Conservation (phyloP, 2,888 invertebrate genomes). For the Drosophila atroscutellata region DNA sequence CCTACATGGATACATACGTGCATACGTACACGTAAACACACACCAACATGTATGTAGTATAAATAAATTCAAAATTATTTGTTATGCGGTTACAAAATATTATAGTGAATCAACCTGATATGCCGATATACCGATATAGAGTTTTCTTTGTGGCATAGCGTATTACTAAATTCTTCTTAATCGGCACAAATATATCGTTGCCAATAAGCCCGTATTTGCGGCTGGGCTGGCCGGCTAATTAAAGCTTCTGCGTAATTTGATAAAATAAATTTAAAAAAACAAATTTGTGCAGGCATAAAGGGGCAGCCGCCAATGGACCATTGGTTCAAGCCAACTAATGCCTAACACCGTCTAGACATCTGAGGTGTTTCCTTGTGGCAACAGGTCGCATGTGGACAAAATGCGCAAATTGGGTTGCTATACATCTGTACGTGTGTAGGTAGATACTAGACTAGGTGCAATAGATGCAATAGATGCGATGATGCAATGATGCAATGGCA, state of each 20-base stretch:
- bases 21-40: neutral
- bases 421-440: neutral
- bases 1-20: neutral
- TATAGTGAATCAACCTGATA: conserved; percentile 28
- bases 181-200: neutral
- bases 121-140: conserved; percentile 19
- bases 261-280: conserved; percentile 35
- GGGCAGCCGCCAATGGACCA: neutral
- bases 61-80: conserved; percentile 30
- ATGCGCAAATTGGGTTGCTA: conserved; percentile 21
- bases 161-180: neutral
- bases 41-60: neutral
- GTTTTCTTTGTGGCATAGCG: conserved; percentile 1
- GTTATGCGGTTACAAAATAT: conserved; percentile 18
- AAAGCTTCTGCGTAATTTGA: conserved; percentile 48
- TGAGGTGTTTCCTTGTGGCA: conserved; percentile 13
- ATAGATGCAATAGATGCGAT: neutral
- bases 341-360: conserved; percentile 34
- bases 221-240: conserved; percentile 32
- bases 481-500: too few species aligned
- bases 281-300: conserved; percentile 51
- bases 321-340: conserved; percentile 27
- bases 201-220: conserved; percentile 10
- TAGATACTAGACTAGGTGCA: neutral
- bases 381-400: conserved; percentile 24